Evolutionary conservation across 2,888 invertebrate genomes (phyloP), one percentile per base, ranked within the genome.

Genomic region (Lasioglossum pauxillum): DNA sequence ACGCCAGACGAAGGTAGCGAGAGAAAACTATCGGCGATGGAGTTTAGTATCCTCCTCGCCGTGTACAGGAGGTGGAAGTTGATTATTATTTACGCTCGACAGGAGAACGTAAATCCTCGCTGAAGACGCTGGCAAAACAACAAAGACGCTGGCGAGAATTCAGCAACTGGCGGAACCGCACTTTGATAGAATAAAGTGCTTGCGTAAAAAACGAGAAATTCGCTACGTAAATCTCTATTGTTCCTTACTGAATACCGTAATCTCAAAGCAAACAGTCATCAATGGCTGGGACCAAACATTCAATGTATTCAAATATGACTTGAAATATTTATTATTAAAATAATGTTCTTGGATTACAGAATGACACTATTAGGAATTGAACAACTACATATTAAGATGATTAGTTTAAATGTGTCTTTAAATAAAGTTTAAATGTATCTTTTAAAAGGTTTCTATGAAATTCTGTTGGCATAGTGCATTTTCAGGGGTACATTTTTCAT

Each of bases 51-150:
- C 74, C 76, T 72, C 72, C 12, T 60, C 81, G 53, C 81, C 44
- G 72, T 12, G 57, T 74, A 31, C 41, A 80, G 38, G 79, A 80
- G 81, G 83, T 79, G 83, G 83, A 84, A 78, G 90, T 88, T 92
- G 92, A 92, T 92, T 92, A 92, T 92, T 92, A 92, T 92, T 92
- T 92, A 92, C 90, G 89, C 85, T 77, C 83, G 89, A 92, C 92
- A 89, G 88, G 83, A 76, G 87, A 82, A 82, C 91, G 91, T 92
- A 92, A 92, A 92, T 92, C 90, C 87, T 87, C 74, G 78, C 57
- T 57, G 84, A 80, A 75, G 83, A 87, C 73, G 81, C 73, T 49
- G 49, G 87, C 85, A 75, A 84, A 87, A 88, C 86, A 80, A 82
- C 73, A 35, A 44, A 71, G 44, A 72, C 10, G 44, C 78, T 64